Conservation (phyloP, 2,797 vertebrate species). For the Salarias fasciatus region DNA sequence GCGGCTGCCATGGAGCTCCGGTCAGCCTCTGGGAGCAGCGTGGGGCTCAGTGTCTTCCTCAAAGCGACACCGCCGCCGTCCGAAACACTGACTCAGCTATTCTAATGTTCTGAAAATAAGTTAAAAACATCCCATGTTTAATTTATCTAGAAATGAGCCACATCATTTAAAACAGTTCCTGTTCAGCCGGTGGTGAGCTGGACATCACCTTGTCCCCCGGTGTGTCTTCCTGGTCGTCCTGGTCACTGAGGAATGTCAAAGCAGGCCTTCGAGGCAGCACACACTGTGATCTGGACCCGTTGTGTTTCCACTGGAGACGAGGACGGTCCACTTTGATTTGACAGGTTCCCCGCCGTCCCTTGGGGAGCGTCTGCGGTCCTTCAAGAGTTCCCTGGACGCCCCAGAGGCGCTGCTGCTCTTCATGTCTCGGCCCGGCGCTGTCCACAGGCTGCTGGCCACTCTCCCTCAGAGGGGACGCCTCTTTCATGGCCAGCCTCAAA, state of each 20-base stretch:
- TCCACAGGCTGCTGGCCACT: slow-evolving; percentile 45
- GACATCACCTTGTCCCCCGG: not conserved
- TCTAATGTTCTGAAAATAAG: no score
- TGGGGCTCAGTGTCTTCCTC: no score
- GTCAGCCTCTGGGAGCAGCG: no score
- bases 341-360: slow-evolving; percentile 21
- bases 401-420: slow-evolving; percentile 42
- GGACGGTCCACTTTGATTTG: slow-evolving; percentile 48
- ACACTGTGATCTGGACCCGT: not conserved
- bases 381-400: slow-evolving; percentile 30
- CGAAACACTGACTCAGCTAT: no score
- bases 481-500: slow-evolving; percentile 60
- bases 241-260: no score
- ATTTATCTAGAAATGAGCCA: no score
- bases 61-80: no score
- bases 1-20: no score
- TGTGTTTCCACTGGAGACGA: no score
- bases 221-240: no score
- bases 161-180: no score
- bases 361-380: slow-evolving; percentile 27
- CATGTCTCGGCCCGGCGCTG: slow-evolving; percentile 39
- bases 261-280: slow-evolving; percentile 31
- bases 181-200: not conserved
- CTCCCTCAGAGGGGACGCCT: slow-evolving; percentile 31
- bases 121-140: no score